These are phyloP conservation scores for Malacoraja senta DNA, from an alignment of 2,797 vertebrate genomes.

Conservation along the genomic window DNA sequence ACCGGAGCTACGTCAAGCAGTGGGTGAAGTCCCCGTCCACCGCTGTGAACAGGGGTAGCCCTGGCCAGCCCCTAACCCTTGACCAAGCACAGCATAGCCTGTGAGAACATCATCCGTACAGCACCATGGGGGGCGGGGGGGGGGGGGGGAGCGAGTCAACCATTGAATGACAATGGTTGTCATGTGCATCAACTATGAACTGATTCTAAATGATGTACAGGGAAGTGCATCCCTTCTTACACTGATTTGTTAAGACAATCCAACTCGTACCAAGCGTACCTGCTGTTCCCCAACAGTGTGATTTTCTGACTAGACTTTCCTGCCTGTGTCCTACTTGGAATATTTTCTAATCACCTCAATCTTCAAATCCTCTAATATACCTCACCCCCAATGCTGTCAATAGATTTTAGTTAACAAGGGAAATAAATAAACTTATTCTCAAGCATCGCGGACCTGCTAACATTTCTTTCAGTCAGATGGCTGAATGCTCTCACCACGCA, in stretches of 20 bases:
- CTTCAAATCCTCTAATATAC: background rate
- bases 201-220: background rate
- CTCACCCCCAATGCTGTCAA: background rate
- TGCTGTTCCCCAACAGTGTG: background rate
- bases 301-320: background rate
- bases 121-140: no score
- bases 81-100: background rate
- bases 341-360: background rate
- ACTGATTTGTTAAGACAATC: background rate
- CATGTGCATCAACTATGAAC: background rate
- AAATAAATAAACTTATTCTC: background rate
- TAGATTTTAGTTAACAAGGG: background rate
- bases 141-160: background rate
- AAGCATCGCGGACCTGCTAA: background rate
- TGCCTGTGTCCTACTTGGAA: background rate
- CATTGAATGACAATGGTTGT: background rate
- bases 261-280: background rate
- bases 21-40: conserved; percentile 52
- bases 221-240: background rate
- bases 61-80: no score
- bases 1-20: conserved; percentile 63
- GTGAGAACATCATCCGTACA: background rate
- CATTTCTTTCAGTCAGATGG: background rate
- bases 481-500: no score
- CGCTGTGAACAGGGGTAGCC: background rate